phyloP scores from a whole-genome alignment of 2,113 vertebrate species.

The Rhabdornis inornatus region DNA sequence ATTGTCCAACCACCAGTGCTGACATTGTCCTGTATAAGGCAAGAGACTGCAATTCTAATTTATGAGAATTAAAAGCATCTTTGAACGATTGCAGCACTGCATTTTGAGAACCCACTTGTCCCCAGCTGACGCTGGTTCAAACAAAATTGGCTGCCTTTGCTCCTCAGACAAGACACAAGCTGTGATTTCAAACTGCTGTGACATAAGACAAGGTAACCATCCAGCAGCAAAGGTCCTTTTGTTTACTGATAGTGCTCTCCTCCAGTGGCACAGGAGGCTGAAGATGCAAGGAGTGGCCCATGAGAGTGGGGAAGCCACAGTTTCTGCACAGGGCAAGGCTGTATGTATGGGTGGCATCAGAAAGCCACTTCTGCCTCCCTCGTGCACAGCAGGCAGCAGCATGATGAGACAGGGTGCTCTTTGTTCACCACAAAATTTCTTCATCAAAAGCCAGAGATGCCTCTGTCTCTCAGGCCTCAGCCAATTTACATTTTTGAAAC shows the following conservation, averaged over 20 bases:
- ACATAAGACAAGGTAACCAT: background rate
- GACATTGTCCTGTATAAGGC: fast-evolving
- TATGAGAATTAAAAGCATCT: background rate
- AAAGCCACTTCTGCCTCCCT: background rate
- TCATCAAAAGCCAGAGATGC: background rate
- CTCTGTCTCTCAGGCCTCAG: background rate
- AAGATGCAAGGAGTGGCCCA: background rate
- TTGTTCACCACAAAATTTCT: background rate
- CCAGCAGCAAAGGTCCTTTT: background rate
- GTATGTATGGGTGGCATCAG: background rate
- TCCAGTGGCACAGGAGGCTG: background rate
- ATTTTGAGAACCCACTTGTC: background rate
- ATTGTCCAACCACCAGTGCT: fast-evolving
- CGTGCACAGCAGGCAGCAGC: fast-evolving
- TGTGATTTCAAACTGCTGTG: background rate
- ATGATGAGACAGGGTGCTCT: background rate
- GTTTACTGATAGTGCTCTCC: fast-evolving
- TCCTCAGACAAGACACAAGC: no score
- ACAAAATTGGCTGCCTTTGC: background rate
- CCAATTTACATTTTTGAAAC: background rate
- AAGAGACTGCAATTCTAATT: background rate
- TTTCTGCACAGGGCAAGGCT: background rate
- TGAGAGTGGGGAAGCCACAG: fast-evolving
- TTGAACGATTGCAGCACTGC: fast-evolving
- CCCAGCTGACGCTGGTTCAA: background rate